These are phyloP conservation scores for Napeogenes inachia DNA, from an alignment of 2,888 invertebrate species.

Conservation along the genomic window DNA sequence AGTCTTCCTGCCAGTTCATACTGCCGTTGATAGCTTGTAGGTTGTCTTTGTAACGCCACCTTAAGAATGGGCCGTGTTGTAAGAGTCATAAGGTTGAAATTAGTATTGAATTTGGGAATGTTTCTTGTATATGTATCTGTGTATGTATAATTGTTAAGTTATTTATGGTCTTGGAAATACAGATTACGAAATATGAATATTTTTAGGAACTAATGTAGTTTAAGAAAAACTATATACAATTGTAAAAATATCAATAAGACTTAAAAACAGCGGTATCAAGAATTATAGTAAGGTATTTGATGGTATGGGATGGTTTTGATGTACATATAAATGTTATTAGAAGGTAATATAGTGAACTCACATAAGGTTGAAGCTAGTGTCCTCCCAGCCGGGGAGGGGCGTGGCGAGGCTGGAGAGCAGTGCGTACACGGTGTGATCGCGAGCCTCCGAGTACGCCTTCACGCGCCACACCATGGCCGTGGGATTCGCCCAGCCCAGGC, in stretches of 20 bases:
- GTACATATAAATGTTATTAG: too few species aligned
- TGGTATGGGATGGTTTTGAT: too few species aligned
- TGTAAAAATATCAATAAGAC: not conserved
- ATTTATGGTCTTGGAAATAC: too few species aligned
- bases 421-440: constrained; percentile 70
- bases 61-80: constrained; percentile 27
- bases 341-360: constrained; percentile 40
- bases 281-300: too few species aligned
- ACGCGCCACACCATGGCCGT: constrained; percentile 79
- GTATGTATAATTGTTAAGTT: too few species aligned
- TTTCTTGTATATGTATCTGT: too few species aligned
- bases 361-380: constrained; percentile 76
- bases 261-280: not conserved
- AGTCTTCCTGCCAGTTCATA: constrained; percentile 74
- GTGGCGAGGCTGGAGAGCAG: constrained; percentile 72
- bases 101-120: too few species aligned
- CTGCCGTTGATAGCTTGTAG: constrained; percentile 71
- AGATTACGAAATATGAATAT: too few species aligned
- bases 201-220: too few species aligned
- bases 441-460: constrained; percentile 77
- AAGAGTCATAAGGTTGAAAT: too few species aligned
- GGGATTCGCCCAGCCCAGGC: constrained; percentile 83
- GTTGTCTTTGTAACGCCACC: constrained; percentile 75
- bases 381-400: constrained; percentile 77
- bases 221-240: not conserved